Base-by-base conservation (phyloP, 2,888 invertebrate species). In the Patella depressa region DNA sequence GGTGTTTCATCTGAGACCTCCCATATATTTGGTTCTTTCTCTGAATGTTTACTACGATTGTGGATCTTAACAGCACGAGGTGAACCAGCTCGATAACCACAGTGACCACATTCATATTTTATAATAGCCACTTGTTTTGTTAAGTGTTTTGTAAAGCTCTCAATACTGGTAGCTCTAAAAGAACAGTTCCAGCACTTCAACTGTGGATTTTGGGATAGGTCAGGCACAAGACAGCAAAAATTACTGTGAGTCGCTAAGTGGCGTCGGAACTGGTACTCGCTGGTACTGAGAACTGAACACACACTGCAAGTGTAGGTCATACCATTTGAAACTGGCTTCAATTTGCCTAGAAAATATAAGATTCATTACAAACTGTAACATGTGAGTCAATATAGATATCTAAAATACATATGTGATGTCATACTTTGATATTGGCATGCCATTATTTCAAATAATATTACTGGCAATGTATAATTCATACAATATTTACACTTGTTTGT, bases 191-290 rank as follows among this genome's bases (percentile, higher is more conserved):
- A 72, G 69, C 76, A 76, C 65, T 53, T 72, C 69, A 76, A 29
- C 17, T 17, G 14, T 5, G 73, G 53, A 9, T 19, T 53, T 24
- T 29, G 12, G 15, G 73, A 34, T 45, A 76, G 69, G 53, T 76
- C 76, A 17, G 72, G 53, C 29, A 65, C 73, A 53, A 76, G 73
- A 55, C 73, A 45, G 11, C 29, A 57, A 53, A 76, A 76, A 5
- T 14, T 73, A 15, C 72, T 73, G 24, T 76, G 76, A 29, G 76
- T 24, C 3, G 76, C 76, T n/a, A 76, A 73, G 53, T 76, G 76
- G 2, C 45, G 45, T 17, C 76, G 57, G 53, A 59, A 76, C 24
- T 69, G n/a, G 65, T 76, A 76, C 24, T 65, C 65, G 19, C 19
- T 24, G 45, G 45, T 45, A 45, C 45, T 45, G 9, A 45, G 45